A percentile compares a stretch with the other conserved stretches of the same genome.
These are phyloP conservation scores for Macaria notata DNA, from an alignment of 2,888 invertebrate genomes.

Conservation along the genomic window DNA sequence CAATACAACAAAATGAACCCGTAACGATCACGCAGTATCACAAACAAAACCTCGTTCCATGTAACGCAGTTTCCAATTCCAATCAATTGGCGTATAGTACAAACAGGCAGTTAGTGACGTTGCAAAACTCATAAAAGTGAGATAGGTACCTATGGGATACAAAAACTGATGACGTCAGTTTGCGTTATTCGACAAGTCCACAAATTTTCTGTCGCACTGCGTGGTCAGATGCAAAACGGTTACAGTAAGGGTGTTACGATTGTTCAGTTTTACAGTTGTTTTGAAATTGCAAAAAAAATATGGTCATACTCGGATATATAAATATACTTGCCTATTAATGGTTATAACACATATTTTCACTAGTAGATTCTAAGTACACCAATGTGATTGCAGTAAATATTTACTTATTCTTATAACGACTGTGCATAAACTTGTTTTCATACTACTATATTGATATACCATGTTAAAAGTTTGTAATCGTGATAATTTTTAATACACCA, in stretches of 20 bases:
- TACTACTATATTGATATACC: too few relatives aligned
- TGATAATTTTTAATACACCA: too few relatives aligned
- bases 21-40: conserved; percentile 9
- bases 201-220: conserved; percentile 19
- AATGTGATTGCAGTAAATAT: too few relatives aligned
- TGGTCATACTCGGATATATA: too few relatives aligned
- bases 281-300: too few relatives aligned
- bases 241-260: conserved; percentile 5
- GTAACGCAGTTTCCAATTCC: conserved; percentile 27
- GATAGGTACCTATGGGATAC: conserved; percentile 26
- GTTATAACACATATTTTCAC: too few relatives aligned
- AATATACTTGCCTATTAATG: too few relatives aligned
- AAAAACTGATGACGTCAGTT: conserved; percentile 31
- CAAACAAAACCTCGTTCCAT: conserved; percentile 25
- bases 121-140: conserved; percentile 30
- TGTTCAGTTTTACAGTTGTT: too few relatives aligned
- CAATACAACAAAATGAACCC: not conserved
- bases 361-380: too few relatives aligned
- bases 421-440: too few relatives aligned
- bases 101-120: conserved; percentile 27
- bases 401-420: too few relatives aligned
- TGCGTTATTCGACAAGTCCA: conserved; percentile 19
- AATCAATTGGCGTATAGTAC: conserved; percentile 31
- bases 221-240: not conserved
- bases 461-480: too few relatives aligned